A percentile compares a stretch with the other conserved stretches of the same genome.
These are phyloP conservation scores for Poeciliopsis prolifica DNA, from an alignment of 2,113 vertebrate genomes.

Conservation along the genomic window DNA sequence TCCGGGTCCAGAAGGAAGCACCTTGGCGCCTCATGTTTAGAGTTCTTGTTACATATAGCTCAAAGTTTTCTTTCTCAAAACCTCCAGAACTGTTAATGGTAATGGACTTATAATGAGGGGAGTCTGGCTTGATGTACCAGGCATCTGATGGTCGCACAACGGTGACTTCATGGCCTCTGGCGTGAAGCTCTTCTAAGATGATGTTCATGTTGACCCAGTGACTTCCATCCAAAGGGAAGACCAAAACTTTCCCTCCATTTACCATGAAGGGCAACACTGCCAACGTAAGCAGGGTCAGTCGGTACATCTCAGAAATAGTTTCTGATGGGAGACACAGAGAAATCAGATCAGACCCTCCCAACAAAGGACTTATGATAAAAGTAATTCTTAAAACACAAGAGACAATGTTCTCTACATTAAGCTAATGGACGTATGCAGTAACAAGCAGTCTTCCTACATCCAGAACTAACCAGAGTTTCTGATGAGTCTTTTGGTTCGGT, in stretches of 20 bases:
- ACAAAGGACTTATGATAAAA: neutral
- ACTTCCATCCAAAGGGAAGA: slow-evolving; percentile 63
- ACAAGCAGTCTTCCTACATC: too few species aligned
- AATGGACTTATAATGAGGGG: slow-evolving; percentile 55
- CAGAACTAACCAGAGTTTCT: too few species aligned
- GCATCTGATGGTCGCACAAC: slow-evolving; percentile 34
- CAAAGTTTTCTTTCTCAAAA: slow-evolving; percentile 26
- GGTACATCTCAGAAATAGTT: slow-evolving; percentile 53
- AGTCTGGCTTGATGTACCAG: slow-evolving; percentile 66
- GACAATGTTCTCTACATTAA: neutral
- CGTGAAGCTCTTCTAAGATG: slow-evolving; percentile 61
- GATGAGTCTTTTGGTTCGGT: too few species aligned
- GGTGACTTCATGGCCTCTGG: slow-evolving; percentile 64
- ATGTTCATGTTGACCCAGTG: slow-evolving; percentile 74
- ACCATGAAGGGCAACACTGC: slow-evolving; percentile 12
- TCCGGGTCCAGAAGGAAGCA: slow-evolving; percentile 22
- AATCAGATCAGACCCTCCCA: neutral
- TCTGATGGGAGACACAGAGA: slow-evolving; percentile 20
- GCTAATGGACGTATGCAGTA: too few species aligned
- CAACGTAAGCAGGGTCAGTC: neutral
- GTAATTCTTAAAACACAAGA: neutral
- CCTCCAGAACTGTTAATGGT: neutral
- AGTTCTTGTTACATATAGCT: neutral
- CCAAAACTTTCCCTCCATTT: slow-evolving; percentile 59
- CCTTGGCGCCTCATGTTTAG: slow-evolving; percentile 11